These are phyloP conservation scores for Sipha flava DNA, from an alignment of 1,140 invertebrate genomes.

Conservation along the genomic window DNA sequence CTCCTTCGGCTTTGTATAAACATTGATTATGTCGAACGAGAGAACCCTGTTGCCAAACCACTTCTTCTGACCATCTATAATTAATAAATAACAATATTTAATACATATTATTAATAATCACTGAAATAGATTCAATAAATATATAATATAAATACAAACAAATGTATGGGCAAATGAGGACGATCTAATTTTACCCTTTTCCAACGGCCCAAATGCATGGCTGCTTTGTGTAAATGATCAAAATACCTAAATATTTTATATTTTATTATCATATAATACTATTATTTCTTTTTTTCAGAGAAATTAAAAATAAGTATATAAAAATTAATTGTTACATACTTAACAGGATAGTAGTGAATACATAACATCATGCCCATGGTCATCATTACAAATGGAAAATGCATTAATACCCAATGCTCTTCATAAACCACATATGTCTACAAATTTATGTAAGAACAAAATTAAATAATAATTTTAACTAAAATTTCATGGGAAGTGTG, in stretches of 20 bases:
- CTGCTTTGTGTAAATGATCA: slow-evolving; percentile 79
- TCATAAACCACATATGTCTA: slow-evolving; percentile 18
- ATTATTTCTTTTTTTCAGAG: too few relatives aligned
- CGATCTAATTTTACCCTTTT: slow-evolving; percentile 55
- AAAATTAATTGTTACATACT: slow-evolving; percentile 75
- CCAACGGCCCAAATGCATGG: slow-evolving; percentile 84
- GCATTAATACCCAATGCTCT: slow-evolving; percentile 20
- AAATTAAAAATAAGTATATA: too few relatives aligned
- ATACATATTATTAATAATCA: background rate
- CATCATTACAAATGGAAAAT: slow-evolving; percentile 30
- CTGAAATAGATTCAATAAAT: background rate
- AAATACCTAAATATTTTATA: slow-evolving; percentile 57
- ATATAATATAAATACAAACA: slow-evolving; percentile 36
- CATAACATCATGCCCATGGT: slow-evolving; percentile 40
- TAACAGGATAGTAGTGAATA: slow-evolving; percentile 68
- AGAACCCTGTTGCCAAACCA: slow-evolving; percentile 68
- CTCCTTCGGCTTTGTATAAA: slow-evolving; percentile 68
- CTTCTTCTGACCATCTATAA: slow-evolving; percentile 59
- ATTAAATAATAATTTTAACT: background rate
- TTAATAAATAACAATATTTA: background rate
- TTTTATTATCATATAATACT: slow-evolving; percentile 51
- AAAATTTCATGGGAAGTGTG: too few relatives aligned
- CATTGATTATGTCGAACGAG: slow-evolving; percentile 70
- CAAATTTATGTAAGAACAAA: background rate
- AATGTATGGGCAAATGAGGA: slow-evolving; percentile 54